Conservation (phyloP, 2,888 invertebrate species). For the Mesorhabditis spiculigera region DNA sequence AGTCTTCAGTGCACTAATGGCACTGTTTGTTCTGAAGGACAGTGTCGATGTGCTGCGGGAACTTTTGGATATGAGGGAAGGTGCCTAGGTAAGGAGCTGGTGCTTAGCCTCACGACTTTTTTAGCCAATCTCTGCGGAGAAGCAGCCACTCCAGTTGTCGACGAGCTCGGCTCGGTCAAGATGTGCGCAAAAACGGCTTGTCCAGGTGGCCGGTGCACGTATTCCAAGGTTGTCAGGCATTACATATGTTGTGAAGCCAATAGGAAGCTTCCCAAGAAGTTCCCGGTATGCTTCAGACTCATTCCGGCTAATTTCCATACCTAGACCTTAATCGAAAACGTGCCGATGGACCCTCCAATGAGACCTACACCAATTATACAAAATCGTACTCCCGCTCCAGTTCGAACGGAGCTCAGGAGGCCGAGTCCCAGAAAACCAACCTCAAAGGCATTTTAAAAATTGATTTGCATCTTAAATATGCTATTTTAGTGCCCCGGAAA, state of each 20-base stretch:
- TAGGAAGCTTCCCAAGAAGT: background rate
- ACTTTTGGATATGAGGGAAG: slow-evolving; percentile 40
- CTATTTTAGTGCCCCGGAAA: slow-evolving; percentile 9
- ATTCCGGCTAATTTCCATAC: background rate
- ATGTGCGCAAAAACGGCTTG: background rate
- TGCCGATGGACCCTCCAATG: background rate
- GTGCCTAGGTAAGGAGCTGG: slow-evolving; percentile 36
- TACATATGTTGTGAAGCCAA: slow-evolving; percentile 31
- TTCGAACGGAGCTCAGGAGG: background rate
- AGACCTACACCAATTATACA: background rate
- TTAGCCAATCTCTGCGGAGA: slow-evolving; percentile 17
- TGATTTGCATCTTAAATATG: background rate
- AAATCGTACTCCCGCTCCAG: too few relatives aligned
- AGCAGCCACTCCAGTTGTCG: background rate
- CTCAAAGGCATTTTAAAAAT: background rate
- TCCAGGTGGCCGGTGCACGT: slow-evolving; percentile 15
- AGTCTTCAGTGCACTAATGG: slow-evolving; percentile 39
- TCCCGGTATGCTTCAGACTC: background rate
- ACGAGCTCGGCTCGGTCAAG: slow-evolving; percentile 3
- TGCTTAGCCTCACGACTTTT: background rate
- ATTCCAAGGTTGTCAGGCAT: slow-evolving; percentile 24
- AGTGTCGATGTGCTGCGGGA: slow-evolving; percentile 35
- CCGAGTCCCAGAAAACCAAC: background rate
- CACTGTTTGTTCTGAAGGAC: slow-evolving; percentile 25
- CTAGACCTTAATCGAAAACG: background rate